Evolutionary conservation across 2,888 invertebrate genomes (phyloP).

Genomic region (Therioaphis trifolii): DNA sequence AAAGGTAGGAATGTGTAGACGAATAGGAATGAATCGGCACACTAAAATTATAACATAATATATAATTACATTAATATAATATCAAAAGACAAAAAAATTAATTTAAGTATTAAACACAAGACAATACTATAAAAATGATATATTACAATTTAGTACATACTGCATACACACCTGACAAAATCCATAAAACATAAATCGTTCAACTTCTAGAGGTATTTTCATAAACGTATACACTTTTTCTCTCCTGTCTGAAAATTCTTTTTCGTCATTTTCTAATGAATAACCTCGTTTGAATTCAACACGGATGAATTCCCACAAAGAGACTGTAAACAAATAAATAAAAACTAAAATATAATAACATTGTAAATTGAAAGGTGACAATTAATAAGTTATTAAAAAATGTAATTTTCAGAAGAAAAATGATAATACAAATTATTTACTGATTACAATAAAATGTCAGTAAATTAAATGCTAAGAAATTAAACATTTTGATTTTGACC

Average conservation of each 20-base stretch:
- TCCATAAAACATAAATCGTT: constrained; percentile 92
- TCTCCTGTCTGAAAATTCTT: constrained; percentile 90
- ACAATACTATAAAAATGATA: constrained; percentile 12
- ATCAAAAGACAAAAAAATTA: neutral
- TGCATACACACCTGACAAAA: constrained; percentile 77
- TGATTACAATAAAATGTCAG: too few relatives aligned
- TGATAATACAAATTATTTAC: too few relatives aligned
- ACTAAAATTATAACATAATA: constrained; percentile 71
- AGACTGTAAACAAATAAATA: constrained; percentile 64
- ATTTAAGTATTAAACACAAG: constrained; percentile 26
- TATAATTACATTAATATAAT: constrained; percentile 7
- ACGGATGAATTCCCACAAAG: constrained; percentile 76
- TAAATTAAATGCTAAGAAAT: too few relatives aligned
- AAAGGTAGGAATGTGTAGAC: constrained; percentile 97
- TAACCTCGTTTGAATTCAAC: constrained; percentile 93
- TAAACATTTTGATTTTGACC: too few relatives aligned
- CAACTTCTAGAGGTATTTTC: constrained; percentile 91
- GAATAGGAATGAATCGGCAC: constrained; percentile 96
- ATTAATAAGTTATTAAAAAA: neutral
- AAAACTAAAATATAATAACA: too few relatives aligned
- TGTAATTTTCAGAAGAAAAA: neutral
- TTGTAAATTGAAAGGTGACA: too few relatives aligned
- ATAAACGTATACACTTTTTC: constrained; percentile 97
- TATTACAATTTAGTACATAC: neutral
- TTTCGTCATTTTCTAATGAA: constrained; percentile 93